Conservation (phyloP, 2,113 vertebrate species). For the Dasyurus viverrinus region DNA sequence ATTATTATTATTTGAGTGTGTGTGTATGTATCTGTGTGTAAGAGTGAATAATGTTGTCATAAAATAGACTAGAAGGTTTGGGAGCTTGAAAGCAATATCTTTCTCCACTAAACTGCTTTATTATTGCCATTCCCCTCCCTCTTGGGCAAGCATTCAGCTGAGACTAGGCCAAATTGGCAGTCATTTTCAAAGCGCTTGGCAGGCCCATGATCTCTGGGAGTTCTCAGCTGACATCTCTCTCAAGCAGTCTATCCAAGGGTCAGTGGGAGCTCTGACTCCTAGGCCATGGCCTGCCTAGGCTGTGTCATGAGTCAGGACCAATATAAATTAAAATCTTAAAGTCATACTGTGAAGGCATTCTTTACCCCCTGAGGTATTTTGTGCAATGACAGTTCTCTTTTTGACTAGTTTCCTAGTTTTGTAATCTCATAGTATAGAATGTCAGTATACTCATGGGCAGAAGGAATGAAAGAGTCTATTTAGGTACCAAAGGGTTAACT, state of each 20-base stretch:
- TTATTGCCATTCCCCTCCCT: slow-evolving; percentile 89
- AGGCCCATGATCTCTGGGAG: slow-evolving; percentile 91
- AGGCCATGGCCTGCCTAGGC: slow-evolving; percentile 85
- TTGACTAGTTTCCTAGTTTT: slow-evolving; percentile 80
- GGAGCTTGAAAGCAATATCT: slow-evolving; percentile 89
- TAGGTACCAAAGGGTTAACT: slow-evolving; percentile 88
- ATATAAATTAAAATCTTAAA: slow-evolving; percentile 93
- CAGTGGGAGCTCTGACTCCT: slow-evolving; percentile 88
- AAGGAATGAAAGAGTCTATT: slow-evolving; percentile 77
- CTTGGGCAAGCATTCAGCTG: slow-evolving; percentile 91
- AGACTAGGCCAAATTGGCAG: slow-evolving; percentile 96
- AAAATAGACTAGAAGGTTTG: slow-evolving; percentile 71
- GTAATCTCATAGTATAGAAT: slow-evolving; percentile 69
- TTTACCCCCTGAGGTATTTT: slow-evolving; percentile 83
- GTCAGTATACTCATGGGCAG: slow-evolving; percentile 78
- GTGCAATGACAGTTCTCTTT: slow-evolving; percentile 86
- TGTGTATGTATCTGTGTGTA: rapidly evolving
- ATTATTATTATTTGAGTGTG: not conserved
- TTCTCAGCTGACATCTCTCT: slow-evolving; percentile 89
- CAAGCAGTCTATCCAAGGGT: slow-evolving; percentile 89
- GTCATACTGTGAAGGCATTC: slow-evolving; percentile 88
- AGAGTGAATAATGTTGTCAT: slow-evolving; percentile 63
- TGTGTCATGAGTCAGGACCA: slow-evolving; percentile 90
- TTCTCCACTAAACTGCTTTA: slow-evolving; percentile 94
- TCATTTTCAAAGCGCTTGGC: slow-evolving; percentile 91